Base-by-base conservation (phyloP, 2,113 vertebrate genomes). In the Murina feae region DNA sequence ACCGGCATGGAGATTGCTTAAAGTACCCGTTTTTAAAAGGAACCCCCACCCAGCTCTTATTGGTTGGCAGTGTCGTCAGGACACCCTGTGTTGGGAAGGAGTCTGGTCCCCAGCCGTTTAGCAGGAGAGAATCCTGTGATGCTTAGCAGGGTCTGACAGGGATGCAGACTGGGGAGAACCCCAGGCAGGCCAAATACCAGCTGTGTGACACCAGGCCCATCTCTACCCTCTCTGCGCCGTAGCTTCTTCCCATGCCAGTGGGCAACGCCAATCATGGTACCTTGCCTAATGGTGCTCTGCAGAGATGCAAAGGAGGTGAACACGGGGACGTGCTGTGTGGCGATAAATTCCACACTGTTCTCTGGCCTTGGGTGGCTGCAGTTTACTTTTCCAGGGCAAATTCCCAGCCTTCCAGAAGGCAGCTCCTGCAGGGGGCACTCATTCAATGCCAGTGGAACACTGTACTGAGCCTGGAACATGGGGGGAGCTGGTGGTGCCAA, bases 61-160 rank as follows among this genome's bases (percentile, higher is more conserved):
- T 72, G 76, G 47, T 30, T 72, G 21, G 25, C 5, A 17, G 84
- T 90, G 47, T 47, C 63, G 53, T 79, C 71, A 4, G 9, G 76
- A 44, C 69, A 86, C 25, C 6, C 44, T 28, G 79, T 13, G 35
- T 49, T 28, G 72, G 87, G 72, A 78, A 51, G 30, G 91, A 86
- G 68, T 81, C 65, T 23, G 25, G 91, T 60, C 28, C 28, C 25
- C 6, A 6, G 28, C 21, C 18, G 21, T 28, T 72, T 10, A 58
- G 51, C 39, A 65, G 18, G n/a, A 32, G 44, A 49, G 63, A 60
- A 75, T 58, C 51, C 49, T 79, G 20, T 17, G 37, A 90, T 51
- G 83, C 42, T 65, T 18, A 42, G 35, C 53, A 4, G 69, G 25
- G 5, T 39, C 39, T 84, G 82, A 18, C 39, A 9, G 5, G 6